These are phyloP conservation scores for Xestia rhomboidea DNA, from an alignment of 2,888 invertebrate genomes.

Conservation along the genomic window DNA sequence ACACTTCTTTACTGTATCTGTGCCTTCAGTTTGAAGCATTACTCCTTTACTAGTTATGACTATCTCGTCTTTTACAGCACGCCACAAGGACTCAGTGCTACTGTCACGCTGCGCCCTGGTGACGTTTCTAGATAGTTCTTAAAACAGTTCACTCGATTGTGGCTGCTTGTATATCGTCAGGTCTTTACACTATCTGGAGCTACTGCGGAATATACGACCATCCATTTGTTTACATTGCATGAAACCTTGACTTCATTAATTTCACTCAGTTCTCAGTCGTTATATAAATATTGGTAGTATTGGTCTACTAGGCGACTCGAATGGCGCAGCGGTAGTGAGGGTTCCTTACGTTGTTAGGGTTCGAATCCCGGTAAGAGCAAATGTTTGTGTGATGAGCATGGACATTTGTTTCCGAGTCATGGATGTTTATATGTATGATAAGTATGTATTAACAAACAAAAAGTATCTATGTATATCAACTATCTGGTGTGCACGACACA, in stretches of 20 bases:
- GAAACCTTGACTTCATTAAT: not conserved
- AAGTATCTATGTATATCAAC: no score
- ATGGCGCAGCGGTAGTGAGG: no score
- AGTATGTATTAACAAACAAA: no score
- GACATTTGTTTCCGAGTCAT: no score
- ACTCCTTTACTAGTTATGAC: constrained; percentile 40
- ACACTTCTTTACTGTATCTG: constrained; percentile 38
- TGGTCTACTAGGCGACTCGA: no score
- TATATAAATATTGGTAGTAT: not conserved
- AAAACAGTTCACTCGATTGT: constrained; percentile 21
- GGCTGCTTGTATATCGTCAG: not conserved
- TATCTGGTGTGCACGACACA: no score
- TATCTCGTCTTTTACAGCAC: constrained; percentile 40
- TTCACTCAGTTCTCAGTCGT: not conserved
- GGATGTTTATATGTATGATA: no score
- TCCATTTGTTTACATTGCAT: not conserved
- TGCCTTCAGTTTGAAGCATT: constrained; percentile 36
- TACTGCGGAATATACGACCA: not conserved
- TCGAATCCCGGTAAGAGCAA: no score
- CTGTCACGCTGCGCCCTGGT: constrained; percentile 30
- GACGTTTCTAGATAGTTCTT: constrained; percentile 36
- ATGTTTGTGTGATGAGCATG: no score
- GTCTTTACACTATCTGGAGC: not conserved
- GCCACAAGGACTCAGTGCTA: constrained; percentile 37
- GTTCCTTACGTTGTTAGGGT: no score